These are phyloP conservation scores for Chaetorhynchus papuensis DNA, from an alignment of 2,113 vertebrate species.

Conservation along the genomic window DNA sequence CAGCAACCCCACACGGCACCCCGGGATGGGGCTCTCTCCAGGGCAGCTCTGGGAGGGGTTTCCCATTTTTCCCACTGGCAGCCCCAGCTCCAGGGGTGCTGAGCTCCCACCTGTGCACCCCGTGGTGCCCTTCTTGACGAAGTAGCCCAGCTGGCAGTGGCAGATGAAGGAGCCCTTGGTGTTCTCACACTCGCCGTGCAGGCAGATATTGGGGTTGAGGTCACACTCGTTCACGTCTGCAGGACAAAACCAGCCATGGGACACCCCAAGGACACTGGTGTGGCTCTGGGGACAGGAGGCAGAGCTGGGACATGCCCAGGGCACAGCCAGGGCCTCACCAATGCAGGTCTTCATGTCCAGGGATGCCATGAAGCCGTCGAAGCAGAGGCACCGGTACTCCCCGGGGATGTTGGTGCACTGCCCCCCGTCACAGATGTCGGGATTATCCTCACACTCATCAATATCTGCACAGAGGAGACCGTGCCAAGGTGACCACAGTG, in stretches of 20 bases:
- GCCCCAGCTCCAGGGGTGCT: background rate
- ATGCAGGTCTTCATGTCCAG: conserved; percentile 87
- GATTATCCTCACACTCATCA: conserved; percentile 80
- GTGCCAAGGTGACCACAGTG: rapidly evolving
- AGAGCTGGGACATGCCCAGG: background rate
- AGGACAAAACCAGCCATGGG: background rate
- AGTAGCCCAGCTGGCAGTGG: conserved; percentile 87
- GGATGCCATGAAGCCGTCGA: conserved; percentile 87
- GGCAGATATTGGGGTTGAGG: conserved; percentile 89
- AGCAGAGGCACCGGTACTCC: conserved; percentile 89
- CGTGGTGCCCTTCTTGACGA: conserved; percentile 85
- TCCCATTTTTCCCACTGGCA: rapidly evolving
- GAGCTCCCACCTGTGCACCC: conserved; percentile 84
- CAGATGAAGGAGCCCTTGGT: conserved; percentile 94
- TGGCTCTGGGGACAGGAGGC: background rate
- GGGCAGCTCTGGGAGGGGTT: background rate
- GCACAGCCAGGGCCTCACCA: conserved; percentile 69
- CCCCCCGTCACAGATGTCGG: conserved; percentile 87
- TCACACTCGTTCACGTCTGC: conserved; percentile 92
- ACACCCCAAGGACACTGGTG: background rate
- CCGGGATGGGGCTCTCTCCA: too few relatives aligned
- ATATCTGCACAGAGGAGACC: conserved; percentile 27
- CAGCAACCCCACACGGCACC: too few relatives aligned
- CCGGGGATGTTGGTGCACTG: conserved; percentile 90
- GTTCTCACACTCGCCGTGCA: conserved; percentile 90